Base-by-base conservation (phyloP, 2,888 invertebrate species). In the Pristionchus arcanus region DNA sequence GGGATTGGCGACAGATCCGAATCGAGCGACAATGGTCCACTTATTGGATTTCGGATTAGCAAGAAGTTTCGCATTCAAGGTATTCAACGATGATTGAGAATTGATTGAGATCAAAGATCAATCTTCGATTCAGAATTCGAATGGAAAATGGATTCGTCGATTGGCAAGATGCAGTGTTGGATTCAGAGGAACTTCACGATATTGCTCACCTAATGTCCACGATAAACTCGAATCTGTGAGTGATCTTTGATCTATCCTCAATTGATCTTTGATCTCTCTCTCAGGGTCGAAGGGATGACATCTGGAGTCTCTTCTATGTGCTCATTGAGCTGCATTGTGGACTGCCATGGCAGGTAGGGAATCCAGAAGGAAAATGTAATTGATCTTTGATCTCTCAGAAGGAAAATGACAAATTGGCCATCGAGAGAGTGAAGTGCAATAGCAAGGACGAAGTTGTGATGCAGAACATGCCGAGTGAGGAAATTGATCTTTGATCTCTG, bases 291-390 rank as follows among this genome's bases (percentile, higher is more conserved):
- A 42, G 86, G 28, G 86, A 86, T 63, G 91, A 92, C n/a, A 77
- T 92, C 5, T 91, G 91, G 91, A 90, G 91, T 19, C 90, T 91
- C n/a, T 81, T 92, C 59, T 92, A 87, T 90, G 91, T 91, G n/a
- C 87, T 91, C 74, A 94, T 94, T 88, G 93, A 93, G 89, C 87
- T 98, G 97, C 95, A 97, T 97, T 93, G 93, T 77, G 93, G 92
- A 0, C 92, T 94, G 42, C 94, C 93, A 68, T 94, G 94, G 94
- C 94, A 83, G 83, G 83, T 83, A 21, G 21, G 77, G 53, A 53
- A 53, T 25, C 28, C 19, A 11, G 21, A 53, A 5, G 13, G n/a
- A 83, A n/a, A 49, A 53, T 53, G n/a, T 28, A 53, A 83, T 49
- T 74, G 74, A 74, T 37, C 16, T 37, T 16, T 74, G 34, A 85